A percentile compares a stretch with the other conserved stretches of the same genome.
phyloP scores from a whole-genome alignment of 37 sponge, comb jelly and placozoan species.

The Eunapius fragilis region DNA sequence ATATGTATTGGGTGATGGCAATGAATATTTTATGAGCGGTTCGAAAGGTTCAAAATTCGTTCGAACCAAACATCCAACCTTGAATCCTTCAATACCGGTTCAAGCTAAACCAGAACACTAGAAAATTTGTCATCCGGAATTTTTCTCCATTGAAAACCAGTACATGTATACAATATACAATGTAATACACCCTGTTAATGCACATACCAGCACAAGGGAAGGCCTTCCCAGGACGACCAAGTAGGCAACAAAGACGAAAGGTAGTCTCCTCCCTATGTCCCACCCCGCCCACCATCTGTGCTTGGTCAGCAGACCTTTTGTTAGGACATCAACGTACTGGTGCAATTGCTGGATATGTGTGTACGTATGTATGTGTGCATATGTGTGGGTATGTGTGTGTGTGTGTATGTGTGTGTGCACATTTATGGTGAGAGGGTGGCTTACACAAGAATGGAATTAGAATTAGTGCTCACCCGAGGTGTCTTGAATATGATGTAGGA shows the following conservation, averaged over 20 bases:
- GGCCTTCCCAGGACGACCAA: slow-evolving; percentile 55
- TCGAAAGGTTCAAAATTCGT: too few species aligned
- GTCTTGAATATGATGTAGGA: slow-evolving; percentile 41
- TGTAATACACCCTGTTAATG: too few species aligned
- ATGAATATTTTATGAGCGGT: too few species aligned
- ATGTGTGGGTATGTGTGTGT: not conserved
- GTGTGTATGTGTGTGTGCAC: not conserved
- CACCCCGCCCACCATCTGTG: slow-evolving; percentile 80
- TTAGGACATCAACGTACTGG: slow-evolving; percentile 74
- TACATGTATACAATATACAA: not conserved
- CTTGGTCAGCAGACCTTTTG: slow-evolving; percentile 60
- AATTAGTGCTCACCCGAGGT: slow-evolving; percentile 22
- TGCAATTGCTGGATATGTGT: slow-evolving; percentile 51
- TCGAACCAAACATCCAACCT: too few species aligned
- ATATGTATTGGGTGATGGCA: too few species aligned
- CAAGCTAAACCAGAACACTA: too few species aligned
- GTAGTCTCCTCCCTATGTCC: slow-evolving; percentile 74
- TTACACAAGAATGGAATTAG: not conserved
- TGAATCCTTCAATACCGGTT: too few species aligned
- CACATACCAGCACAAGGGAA: slow-evolving; percentile 71
- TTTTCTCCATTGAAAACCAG: too few species aligned
- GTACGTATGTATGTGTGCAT: not conserved
- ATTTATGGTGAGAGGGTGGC: not conserved
- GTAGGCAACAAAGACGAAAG: slow-evolving; percentile 56
- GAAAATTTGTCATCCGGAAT: too few species aligned